A percentile compares a stretch with the other conserved stretches of the same genome.
These are phyloP conservation scores for Lasioglossum vierecki DNA, from an alignment of 2,888 invertebrate species.

Conservation along the genomic window DNA sequence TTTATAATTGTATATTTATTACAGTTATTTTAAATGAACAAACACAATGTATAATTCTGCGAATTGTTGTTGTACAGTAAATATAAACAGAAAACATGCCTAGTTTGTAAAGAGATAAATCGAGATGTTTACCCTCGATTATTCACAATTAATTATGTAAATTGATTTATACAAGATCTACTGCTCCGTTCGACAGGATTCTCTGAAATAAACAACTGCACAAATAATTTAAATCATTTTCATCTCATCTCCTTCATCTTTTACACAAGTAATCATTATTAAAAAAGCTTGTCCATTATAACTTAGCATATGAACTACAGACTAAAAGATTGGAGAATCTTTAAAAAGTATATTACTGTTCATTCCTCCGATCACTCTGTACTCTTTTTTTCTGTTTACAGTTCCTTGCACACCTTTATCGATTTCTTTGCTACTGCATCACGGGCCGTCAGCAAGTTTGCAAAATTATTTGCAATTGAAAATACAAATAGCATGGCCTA, in stretches of 20 bases:
- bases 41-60: constrained; percentile 20
- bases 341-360: constrained; percentile 71
- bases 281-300: constrained; percentile 80
- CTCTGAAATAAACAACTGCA: constrained; percentile 63
- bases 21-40: constrained; percentile 14
- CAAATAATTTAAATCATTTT: constrained; percentile 54
- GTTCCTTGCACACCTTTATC: constrained; percentile 60
- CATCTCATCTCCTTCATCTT: constrained; percentile 73
- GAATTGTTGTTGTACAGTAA: constrained; percentile 15
- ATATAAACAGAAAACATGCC: constrained; percentile 24
- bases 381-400: constrained; percentile 59
- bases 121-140: constrained; percentile 20
- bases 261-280: constrained; percentile 79
- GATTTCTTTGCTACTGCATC: constrained; percentile 64
- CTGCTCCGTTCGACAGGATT: constrained; percentile 33
- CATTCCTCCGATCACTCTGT: constrained; percentile 58
- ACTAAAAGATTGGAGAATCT: constrained; percentile 69
- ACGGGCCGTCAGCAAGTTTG: constrained; percentile 66
- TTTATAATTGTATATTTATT: neutral
- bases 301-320: constrained; percentile 79
- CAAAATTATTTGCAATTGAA: constrained; percentile 72
- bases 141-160: neutral
- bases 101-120: constrained; percentile 34
- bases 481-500: constrained; percentile 72
- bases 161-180: neutral